A percentile compares a stretch with the other conserved stretches of the same genome.
phyloP scores from a whole-genome alignment of 2,797 vertebrate genomes.

The Karalla daura region DNA sequence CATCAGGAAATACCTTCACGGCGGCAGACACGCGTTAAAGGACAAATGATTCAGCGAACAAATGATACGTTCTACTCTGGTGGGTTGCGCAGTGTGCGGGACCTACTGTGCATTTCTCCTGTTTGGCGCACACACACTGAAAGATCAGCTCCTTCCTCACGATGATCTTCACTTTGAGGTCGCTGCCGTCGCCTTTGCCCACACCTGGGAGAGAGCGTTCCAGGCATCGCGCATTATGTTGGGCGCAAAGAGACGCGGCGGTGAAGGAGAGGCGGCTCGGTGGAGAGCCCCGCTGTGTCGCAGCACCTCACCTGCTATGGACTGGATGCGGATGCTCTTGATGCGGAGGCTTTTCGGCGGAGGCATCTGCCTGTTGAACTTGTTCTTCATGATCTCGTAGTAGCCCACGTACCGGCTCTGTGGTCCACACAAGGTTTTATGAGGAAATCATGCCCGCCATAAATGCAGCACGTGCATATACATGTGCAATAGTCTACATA shows the following conservation, averaged over 20 bases:
- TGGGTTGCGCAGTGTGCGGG: neutral
- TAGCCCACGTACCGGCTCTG: conserved; percentile 96
- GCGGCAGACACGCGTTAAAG: neutral
- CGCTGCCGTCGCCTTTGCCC: conserved; percentile 90
- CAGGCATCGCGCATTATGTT: neutral
- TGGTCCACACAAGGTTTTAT: conserved; percentile 21
- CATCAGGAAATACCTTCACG: conserved; percentile 89
- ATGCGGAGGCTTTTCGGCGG: conserved; percentile 85
- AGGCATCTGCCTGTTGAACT: conserved; percentile 88
- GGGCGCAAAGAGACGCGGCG: neutral
- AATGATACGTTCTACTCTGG: too few relatives aligned
- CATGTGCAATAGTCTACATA: too few relatives aligned
- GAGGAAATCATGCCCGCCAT: neutral
- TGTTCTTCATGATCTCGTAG: conserved; percentile 92
- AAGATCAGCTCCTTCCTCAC: conserved; percentile 85
- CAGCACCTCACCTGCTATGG: conserved; percentile 85
- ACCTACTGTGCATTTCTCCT: conserved; percentile 89
- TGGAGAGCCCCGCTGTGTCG: too few relatives aligned
- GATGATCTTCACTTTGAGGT: conserved; percentile 89
- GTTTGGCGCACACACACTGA: conserved; percentile 85
- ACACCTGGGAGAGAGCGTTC: conserved; percentile 82
- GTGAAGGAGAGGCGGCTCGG: too few relatives aligned
- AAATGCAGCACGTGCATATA: too few relatives aligned
- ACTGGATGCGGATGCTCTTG: conserved; percentile 90
- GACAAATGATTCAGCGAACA: neutral